Evolutionary conservation across 2,113 vertebrate species (phyloP).

Genomic region (Cephalopterus ornatus): DNA sequence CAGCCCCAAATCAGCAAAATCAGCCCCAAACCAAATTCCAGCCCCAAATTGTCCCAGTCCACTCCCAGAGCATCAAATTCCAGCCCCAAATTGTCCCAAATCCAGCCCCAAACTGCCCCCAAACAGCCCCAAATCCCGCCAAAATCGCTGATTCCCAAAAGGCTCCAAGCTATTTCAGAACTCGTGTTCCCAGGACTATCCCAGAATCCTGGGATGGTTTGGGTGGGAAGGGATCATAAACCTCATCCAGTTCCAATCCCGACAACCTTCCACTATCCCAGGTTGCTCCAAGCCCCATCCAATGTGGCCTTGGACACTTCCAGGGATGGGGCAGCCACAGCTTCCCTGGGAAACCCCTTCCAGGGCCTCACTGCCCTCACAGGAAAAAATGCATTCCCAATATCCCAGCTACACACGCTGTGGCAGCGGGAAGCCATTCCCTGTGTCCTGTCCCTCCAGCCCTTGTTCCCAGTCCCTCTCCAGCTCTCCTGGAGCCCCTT

Average conservation of each 20-base stretch:
- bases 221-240: background rate
- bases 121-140: background rate
- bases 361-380: background rate
- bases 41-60: background rate
- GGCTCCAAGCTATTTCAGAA: background rate
- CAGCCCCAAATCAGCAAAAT: background rate
- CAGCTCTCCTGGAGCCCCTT: background rate
- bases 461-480: background rate
- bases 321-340: background rate
- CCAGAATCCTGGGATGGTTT: background rate
- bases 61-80: background rate
- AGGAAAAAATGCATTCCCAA: background rate
- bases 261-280: background rate
- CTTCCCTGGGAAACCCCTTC: background rate
- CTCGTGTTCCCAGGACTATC: background rate
- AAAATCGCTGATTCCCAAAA: background rate
- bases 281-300: background rate
- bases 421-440: background rate
- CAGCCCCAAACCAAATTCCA: background rate
- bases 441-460: background rate
- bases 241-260: background rate
- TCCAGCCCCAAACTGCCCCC: background rate
- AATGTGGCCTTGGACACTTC: background rate
- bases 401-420: background rate
- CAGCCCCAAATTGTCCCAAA: background rate